Conservation (phyloP, 2,797 vertebrate genomes). For the Leucoraja ocellata region DNA sequence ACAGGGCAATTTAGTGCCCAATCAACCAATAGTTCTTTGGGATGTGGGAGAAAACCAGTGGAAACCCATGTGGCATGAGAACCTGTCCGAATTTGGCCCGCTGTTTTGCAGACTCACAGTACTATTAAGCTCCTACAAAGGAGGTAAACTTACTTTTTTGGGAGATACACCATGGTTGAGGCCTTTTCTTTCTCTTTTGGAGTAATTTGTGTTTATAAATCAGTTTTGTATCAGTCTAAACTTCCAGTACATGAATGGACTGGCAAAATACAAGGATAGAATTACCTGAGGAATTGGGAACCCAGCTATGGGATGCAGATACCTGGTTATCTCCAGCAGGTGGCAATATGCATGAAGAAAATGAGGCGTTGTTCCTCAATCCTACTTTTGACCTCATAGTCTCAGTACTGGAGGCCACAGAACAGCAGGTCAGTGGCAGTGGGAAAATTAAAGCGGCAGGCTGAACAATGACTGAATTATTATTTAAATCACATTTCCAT, state of each 20-base stretch:
- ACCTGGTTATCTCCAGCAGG: background rate
- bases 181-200: background rate
- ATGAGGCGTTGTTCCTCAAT: too few relatives aligned
- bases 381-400: too few relatives aligned
- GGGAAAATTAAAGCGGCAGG: too few relatives aligned
- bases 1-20: too few relatives aligned
- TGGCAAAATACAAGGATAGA: background rate
- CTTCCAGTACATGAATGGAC: background rate
- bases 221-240: background rate
- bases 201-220: background rate
- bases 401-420: too few relatives aligned
- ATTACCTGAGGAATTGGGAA: background rate
- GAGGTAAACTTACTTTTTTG: background rate
- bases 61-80: too few relatives aligned
- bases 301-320: background rate
- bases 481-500: background rate
- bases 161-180: background rate
- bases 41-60: too few relatives aligned
- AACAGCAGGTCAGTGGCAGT: too few relatives aligned
- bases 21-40: too few relatives aligned
- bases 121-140: background rate
- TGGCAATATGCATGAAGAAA: too few relatives aligned
- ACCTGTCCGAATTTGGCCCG: too few relatives aligned
- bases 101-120: background rate
- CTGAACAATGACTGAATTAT: too few relatives aligned